Base-by-base conservation (phyloP, 2,113 vertebrate species). In the Hypanus sabinus region DNA sequence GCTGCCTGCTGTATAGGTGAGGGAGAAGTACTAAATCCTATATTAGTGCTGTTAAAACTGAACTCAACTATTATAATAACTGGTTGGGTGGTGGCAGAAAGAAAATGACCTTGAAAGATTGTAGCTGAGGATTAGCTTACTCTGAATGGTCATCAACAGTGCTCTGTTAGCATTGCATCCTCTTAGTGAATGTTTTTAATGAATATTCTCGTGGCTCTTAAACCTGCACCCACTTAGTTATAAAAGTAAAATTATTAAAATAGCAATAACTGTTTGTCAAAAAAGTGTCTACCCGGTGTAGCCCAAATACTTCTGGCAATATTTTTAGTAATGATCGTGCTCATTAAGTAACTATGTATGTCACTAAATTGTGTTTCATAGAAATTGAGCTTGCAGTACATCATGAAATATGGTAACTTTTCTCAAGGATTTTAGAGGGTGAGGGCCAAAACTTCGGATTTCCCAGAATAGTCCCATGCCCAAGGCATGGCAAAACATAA, bases 1-100 rank as follows among this genome's bases (percentile, higher is more conserved):
- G 97, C 97, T n/a, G 97, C 97, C 5, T 94, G 94, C 95, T 97
- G 97, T 94, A 97, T 98, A 95, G 95, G 97, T 97, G 95, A 96
- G 96, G 33, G 70, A 36, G n/a, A 22, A 18, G 20, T 36, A 68
- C n/a, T 91, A 5, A 91, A 68, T 33, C n/a, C 12, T 14, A 27
- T 60, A 46, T 6, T 57, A 22, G 46, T 60, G 55, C 27, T 85
- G 81, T 87, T 46, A 87, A n/a, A 30, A 30, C 18, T 60, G 55
- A 60, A 55, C 57, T 87, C 46, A 83, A 27, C 55, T 0, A 83
- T 24, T 55, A 18, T 55, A 22, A 3, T 10, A 83, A 83, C 46
- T 27, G 9, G 8, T 24, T 7, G 46, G 22, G 7, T 24, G 81
- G 81, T 9, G 30, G 24, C 22, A n/a, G 27, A 22, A n/a, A n/a